Evolutionary conservation across 2,888 invertebrate genomes (phyloP), one percentile per base, ranked within the genome.

Genomic region (Pammene aurita): DNA sequence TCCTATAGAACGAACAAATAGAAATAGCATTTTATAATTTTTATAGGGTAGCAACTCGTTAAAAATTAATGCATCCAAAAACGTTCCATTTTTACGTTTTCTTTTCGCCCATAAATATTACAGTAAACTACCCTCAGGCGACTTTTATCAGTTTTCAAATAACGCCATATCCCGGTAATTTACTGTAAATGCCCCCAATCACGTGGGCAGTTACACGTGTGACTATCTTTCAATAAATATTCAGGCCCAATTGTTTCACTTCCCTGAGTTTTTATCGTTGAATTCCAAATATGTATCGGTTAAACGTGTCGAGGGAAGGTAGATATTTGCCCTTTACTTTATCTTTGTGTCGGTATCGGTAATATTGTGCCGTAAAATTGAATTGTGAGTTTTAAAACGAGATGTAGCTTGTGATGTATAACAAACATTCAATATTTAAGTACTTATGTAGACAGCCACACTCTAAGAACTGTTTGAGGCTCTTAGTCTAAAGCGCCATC

Each of bases 41-140:
- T n/a, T n/a, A 50, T 52, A 16, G 50, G 61, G 62, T 52, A 41
- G 62, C 50, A 52, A 50, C 38, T 52, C 50, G 35, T 62, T 26
- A 62, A 48, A 62, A 62, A 62, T 52, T 18, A 26, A 62, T 52
- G n/a, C 11, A 61, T 16, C 50, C n/a, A 38, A 61, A 61, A 61
- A 13, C 48, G 38, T 52, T 52, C 52, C n/a, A 41, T 34, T 58
- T 42, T 57, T 58, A n/a, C 18, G 26, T 42, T 50, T 48, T 46
- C 14, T 63, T 35, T 52, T 64, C 52, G 63, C 63, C 57, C 18
- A 50, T 42, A 68, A 44, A 64, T 57, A 57, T 58, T 57, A 42
- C 35, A 58, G 14, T 54, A 58, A 58, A 54, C 52, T 58, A 52
- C 58, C 63, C 44, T 52, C 34, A 35, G 63, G 68, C 42, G 57